Evolutionary conservation across 2,113 vertebrate species (phyloP), one percentile per base, ranked within the genome.

Genomic region (Pelecanus crispus): DNA sequence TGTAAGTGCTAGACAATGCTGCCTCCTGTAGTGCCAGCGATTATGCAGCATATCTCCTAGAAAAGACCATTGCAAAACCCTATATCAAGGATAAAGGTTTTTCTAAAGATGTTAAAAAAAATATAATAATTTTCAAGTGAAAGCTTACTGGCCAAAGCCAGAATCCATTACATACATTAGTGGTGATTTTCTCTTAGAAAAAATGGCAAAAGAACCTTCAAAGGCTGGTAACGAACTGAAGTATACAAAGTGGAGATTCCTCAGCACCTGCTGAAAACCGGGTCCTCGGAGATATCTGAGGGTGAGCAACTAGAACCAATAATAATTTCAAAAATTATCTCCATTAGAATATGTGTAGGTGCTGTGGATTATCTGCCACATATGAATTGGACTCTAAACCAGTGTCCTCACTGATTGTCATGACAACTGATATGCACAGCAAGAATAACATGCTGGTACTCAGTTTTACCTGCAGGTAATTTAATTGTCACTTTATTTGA

Each of bases 401-500:
- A 50, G 31, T 50, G 40, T 61, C 68, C 53, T 71, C 26, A 9
- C 26, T 85, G 66, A 81, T 88, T 85, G 70, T 67, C 49, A 72
- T 24, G 67, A 19, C 44, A 68, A 63, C 55, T 12, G 31, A 83
- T 55, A 50, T 3, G 34, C 71, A 58, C 17, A 44, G 49, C 79
- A 74, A 75, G 45, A 90, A 87, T 36, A 62, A 68, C 15, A 36
- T 70, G n/a, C 8, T 59, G 67, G 32, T 72, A 49, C 53, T 89
- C 47, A 9, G 65, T 65, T 88, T 67, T 82, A 77, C 72, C 47
- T 92, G 71, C 53, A 88, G 93, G 80, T 78, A 50, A 97, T 95
- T 92, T 66, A 79, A 66, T 36, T 88, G 86, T 89, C 74, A 45
- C 80, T 96, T 93, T 45, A 77, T 75, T 66, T 90, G 80, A 85